These are phyloP conservation scores for Pipra filicauda DNA, from an alignment of 2,113 vertebrate species.

Conservation along the genomic window DNA sequence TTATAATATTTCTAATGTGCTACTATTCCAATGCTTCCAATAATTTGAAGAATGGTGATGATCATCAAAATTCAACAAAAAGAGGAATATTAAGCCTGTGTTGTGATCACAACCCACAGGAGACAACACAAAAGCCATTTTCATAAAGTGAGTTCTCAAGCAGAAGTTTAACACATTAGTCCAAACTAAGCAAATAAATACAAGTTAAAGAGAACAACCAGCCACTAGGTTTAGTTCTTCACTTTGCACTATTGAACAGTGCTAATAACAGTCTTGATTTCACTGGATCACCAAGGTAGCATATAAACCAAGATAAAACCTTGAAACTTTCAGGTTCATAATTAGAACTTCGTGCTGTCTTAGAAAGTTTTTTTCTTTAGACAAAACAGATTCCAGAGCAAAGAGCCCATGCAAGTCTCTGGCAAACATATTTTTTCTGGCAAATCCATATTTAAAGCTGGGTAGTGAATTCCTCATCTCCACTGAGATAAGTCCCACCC, in stretches of 20 bases:
- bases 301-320: neutral
- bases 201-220: neutral
- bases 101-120: neutral
- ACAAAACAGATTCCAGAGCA: neutral
- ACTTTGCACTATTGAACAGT: neutral
- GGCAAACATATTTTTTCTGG: neutral
- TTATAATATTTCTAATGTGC: neutral
- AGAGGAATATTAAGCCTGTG: neutral
- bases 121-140: neutral
- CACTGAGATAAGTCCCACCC: neutral
- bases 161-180: neutral
- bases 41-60: neutral
- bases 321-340: neutral
- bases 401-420: neutral
- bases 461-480: neutral
- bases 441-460: neutral
- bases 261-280: neutral
- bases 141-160: neutral
- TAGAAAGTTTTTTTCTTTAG: neutral
- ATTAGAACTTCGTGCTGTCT: neutral
- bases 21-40: neutral
- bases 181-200: neutral
- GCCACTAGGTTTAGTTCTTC: neutral
- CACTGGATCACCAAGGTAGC: neutral
- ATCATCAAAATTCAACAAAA: neutral